These are phyloP conservation scores for Pristionchus exspectatus DNA, from an alignment of 2,888 invertebrate genomes.

Conservation along the genomic window DNA sequence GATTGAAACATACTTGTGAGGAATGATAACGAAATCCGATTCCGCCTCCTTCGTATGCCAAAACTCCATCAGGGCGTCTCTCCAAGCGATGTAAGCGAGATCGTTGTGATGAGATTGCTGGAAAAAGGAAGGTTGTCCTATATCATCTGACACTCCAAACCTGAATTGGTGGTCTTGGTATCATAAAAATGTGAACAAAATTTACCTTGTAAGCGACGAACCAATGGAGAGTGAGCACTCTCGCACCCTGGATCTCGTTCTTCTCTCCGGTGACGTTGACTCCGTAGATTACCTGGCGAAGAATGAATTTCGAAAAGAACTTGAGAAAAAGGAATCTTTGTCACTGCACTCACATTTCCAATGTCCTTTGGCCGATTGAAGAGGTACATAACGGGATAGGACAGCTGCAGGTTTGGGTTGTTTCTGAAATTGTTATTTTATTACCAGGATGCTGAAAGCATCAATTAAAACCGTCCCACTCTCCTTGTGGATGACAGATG, in stretches of 20 bases:
- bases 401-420: constrained; percentile 78
- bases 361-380: constrained; percentile 78
- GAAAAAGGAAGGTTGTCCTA: neutral
- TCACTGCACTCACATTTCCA: constrained; percentile 70
- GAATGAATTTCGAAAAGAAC: neutral
- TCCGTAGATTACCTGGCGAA: constrained; percentile 74
- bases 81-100: constrained; percentile 53
- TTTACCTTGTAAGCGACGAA: constrained; percentile 45
- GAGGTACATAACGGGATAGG: constrained; percentile 77
- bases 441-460: too few relatives aligned
- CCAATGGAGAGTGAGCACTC: constrained; percentile 78
- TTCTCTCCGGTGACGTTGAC: constrained; percentile 78
- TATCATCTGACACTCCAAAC: neutral
- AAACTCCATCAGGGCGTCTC: constrained; percentile 72
- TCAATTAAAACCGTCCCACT: too few relatives aligned
- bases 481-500: too few relatives aligned
- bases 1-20: constrained; percentile 72
- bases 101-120: constrained; percentile 34
- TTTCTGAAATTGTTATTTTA: constrained; percentile 47
- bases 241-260: constrained; percentile 77
- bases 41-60: constrained; percentile 73
- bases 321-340: neutral
- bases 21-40: constrained; percentile 75
- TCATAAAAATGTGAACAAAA: neutral
- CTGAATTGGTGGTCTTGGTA: neutral